These are phyloP conservation scores for Macrotis lagotis DNA, from an alignment of 2,113 vertebrate species.

Conservation along the genomic window DNA sequence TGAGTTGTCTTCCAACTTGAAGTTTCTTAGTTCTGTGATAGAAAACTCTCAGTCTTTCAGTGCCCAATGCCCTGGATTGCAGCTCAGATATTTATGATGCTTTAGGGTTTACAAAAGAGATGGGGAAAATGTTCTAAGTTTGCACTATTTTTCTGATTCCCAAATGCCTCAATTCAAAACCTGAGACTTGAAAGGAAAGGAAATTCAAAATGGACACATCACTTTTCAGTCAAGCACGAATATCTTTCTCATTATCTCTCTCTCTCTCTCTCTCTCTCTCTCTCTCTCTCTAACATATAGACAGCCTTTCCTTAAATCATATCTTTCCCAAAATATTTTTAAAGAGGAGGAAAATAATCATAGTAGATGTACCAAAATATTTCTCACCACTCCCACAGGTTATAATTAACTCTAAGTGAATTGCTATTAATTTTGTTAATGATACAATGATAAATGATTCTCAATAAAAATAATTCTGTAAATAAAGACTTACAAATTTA, in stretches of 20 bases:
- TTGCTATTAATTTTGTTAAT: background rate
- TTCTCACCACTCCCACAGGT: background rate
- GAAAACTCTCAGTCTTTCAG: background rate
- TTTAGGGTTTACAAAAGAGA: background rate
- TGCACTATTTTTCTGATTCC: background rate
- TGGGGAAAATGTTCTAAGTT: background rate
- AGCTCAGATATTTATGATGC: background rate
- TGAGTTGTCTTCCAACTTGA: background rate
- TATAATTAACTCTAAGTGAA: background rate
- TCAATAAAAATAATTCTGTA: background rate
- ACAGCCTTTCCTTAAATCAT: background rate
- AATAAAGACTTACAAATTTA: background rate
- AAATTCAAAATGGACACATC: background rate
- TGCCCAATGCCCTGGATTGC: background rate
- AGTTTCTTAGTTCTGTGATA: background rate
- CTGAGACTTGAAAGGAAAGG: background rate
- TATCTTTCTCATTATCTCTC: background rate
- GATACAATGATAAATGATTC: background rate
- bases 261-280: background rate
- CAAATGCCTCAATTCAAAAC: background rate
- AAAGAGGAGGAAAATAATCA: background rate
- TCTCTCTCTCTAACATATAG: background rate
- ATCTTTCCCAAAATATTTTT: background rate
- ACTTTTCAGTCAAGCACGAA: background rate
- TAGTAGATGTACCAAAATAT: background rate